phyloP scores from a whole-genome alignment of 2,797 vertebrate genomes.

The Serranus cabrilla region DNA sequence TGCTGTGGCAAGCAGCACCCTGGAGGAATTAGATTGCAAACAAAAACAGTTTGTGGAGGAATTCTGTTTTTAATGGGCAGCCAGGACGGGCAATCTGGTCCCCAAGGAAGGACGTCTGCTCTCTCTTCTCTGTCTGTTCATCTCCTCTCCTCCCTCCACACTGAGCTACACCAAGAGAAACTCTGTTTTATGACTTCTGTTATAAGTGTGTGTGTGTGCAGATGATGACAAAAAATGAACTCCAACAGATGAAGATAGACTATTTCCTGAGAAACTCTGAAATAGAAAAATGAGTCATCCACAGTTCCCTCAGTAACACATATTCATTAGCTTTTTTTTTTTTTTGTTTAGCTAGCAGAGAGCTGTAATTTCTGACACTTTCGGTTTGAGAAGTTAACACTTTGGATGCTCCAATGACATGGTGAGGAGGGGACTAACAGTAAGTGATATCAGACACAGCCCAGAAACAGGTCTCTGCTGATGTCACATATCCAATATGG shows the following conservation, averaged over 20 bases:
- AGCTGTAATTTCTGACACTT: too few species aligned
- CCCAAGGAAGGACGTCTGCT: slow-evolving; percentile 72
- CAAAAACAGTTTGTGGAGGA: slow-evolving; percentile 90
- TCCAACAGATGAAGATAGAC: slow-evolving; percentile 4
- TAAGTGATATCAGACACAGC: not conserved
- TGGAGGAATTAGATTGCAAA: slow-evolving; percentile 88
- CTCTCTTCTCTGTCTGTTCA: not conserved
- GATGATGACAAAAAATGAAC: slow-evolving; percentile 9
- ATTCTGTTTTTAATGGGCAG: slow-evolving; percentile 86
- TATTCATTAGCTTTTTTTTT: not conserved
- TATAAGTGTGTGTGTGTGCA: not conserved
- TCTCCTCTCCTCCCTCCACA: slow-evolving; percentile 21
- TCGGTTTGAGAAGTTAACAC: not conserved
- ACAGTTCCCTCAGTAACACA: not conserved
- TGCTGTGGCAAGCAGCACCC: slow-evolving; percentile 75
- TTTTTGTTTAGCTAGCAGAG: not conserved
- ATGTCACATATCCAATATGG: too few species aligned
- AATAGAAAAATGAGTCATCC: not conserved
- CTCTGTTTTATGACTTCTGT: not conserved
- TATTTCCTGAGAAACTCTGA: not conserved
- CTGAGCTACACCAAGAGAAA: not conserved
- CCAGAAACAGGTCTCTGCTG: too few species aligned
- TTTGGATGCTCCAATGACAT: not conserved
- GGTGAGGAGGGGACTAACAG: not conserved
- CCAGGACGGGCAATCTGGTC: slow-evolving; percentile 80